Evolutionary conservation across 2,113 vertebrate species (phyloP).

Genomic region (Pica pica): DNA sequence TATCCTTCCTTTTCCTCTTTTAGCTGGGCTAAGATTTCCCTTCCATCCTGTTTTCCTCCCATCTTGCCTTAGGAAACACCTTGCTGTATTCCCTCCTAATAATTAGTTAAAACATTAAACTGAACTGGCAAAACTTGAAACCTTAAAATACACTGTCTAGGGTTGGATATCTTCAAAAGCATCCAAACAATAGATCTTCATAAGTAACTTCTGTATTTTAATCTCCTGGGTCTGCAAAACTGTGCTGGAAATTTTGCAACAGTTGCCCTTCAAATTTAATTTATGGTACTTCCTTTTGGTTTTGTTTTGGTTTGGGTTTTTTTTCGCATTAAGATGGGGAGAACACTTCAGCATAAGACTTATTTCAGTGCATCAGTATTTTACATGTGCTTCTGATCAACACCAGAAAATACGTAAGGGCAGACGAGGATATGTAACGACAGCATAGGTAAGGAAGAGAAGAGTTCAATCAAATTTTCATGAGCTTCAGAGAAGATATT

Average conservation of each 20-base stretch:
- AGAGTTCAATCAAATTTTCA: background rate
- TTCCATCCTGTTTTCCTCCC: background rate
- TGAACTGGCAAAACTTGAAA: background rate
- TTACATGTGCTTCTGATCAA: background rate
- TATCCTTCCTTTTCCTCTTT: background rate
- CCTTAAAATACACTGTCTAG: background rate
- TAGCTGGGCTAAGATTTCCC: background rate
- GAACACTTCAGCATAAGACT: background rate
- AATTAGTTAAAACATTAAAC: background rate
- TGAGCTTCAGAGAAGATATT: background rate
- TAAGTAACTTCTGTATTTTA: constrained; percentile 19
- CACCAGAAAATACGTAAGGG: background rate
- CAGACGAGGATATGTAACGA: background rate
- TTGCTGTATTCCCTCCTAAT: background rate
- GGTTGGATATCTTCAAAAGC: background rate
- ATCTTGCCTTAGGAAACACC: background rate
- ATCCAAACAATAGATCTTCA: background rate
- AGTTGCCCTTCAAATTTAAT: background rate
- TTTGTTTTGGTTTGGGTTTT: background rate
- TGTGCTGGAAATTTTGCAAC: constrained; percentile 23
- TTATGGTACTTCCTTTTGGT: background rate
- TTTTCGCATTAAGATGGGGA: background rate
- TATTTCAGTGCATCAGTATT: background rate
- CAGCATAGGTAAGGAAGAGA: background rate
- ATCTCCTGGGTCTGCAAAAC: constrained; percentile 3